Percentiles rank a stretch among this genome's conserved stretches.
Conservation (phyloP, 2,888 invertebrate species). For the Stenotaenia linearis region DNA sequence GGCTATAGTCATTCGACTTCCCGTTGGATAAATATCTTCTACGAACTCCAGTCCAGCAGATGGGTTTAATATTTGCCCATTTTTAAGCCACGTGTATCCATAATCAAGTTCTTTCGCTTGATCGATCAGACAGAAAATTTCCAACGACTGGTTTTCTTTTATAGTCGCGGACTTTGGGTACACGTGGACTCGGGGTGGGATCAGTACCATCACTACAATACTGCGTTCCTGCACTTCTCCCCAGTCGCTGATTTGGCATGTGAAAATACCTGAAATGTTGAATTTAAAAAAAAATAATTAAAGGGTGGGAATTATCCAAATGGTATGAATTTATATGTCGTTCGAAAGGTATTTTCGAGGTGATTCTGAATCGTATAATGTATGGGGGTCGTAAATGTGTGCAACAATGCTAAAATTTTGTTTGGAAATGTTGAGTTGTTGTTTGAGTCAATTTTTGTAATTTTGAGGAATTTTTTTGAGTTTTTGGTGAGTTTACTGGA, state of each 20-base stretch:
- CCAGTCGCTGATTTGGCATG: conserved; percentile 34
- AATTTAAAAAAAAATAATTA: neutral
- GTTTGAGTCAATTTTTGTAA: too few species aligned
- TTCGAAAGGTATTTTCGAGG: too few species aligned
- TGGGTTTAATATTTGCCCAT: conserved; percentile 37
- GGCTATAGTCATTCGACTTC: conserved; percentile 37
- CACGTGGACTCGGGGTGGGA: conserved; percentile 27
- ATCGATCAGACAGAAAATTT: neutral
- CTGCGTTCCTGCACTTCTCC: conserved; percentile 26
- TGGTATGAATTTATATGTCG: neutral
- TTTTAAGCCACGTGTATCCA: conserved; percentile 40
- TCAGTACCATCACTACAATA: neutral
- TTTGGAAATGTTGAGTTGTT: too few species aligned
- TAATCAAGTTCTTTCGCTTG: neutral
- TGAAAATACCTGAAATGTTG: conserved; percentile 27
- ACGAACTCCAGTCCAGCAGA: conserved; percentile 36
- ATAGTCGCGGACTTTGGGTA: conserved; percentile 28
- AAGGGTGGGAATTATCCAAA: neutral
- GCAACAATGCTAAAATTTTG: too few species aligned
- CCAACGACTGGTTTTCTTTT: neutral
- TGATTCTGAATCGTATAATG: too few species aligned
- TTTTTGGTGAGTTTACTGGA: too few species aligned
- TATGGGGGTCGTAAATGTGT: too few species aligned
- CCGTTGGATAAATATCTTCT: conserved; percentile 39
- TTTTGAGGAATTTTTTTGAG: too few species aligned